Base-by-base conservation (phyloP, 2,113 vertebrate genomes). In the Salvelinus alpinus region DNA sequence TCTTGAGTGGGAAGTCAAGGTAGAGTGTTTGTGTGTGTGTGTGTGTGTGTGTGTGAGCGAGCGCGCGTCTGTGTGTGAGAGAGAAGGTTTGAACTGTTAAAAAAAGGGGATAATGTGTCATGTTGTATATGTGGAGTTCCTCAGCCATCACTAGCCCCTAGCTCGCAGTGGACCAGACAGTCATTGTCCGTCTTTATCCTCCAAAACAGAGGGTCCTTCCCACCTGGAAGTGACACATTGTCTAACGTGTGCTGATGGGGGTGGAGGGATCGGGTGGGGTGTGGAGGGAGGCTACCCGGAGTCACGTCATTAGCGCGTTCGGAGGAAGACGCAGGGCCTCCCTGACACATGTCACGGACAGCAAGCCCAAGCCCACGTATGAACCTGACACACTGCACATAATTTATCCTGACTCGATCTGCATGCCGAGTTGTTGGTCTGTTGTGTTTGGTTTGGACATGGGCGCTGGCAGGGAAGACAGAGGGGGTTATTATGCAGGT, bases 341-440 rank as follows among this genome's bases (percentile, higher is more conserved):
- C 87, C 85, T 94, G 93, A 94, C 93, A 94, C 92, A 91, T 94
- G 93, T 94, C 93, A 94, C 78, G 89, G 90, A 90, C 91, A 90
- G 90, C 90, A 89, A 91, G 88, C 91, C 86, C 70, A 89, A 84
- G 84, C 88, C 85, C 88, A 87, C 85, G 88, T 89, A 88, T 91
- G 91, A 91, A 87, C 85, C 86, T 93, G 93, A 94, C 93, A 94
- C 78, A 80, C 85, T 14, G 85, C 86, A 91, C 92, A 94, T 94
- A 92, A 94, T 93, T 94, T 93, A 93, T 87, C 92, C 83, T 11
- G 92, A 92, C 91, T 90, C 86, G 89, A 93, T 94, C 90, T 92
- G 92, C 92, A 93, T 92, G 91, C 88, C 81, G 87, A 88, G 90
- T 89, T 91, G 89, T 91, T 91, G 91, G 91, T 93, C 90, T 91